Evolutionary conservation across 2,888 invertebrate genomes (phyloP).

Genomic region (Gastracanthus pulcherrimus): DNA sequence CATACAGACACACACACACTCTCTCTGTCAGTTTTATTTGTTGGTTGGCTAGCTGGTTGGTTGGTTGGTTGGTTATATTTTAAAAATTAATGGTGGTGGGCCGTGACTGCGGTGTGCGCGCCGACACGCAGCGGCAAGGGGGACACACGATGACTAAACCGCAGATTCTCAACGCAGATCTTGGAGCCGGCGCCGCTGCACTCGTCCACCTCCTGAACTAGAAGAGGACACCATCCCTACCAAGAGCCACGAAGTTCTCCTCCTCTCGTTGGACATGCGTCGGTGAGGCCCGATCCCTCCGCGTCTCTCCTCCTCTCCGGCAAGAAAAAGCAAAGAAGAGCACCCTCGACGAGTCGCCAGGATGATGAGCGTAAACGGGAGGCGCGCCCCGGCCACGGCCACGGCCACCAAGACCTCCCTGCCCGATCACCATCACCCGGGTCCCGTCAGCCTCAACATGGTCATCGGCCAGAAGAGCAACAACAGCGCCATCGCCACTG

Average conservation of each 20-base stretch:
- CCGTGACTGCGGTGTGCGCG: neutral
- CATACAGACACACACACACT: too few species aligned
- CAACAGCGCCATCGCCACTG: neutral
- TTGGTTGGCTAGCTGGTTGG: conserved; percentile 4
- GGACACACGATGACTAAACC: conserved; percentile 40
- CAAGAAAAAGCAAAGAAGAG: neutral
- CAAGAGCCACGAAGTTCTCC: too few species aligned
- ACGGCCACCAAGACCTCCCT: neutral
- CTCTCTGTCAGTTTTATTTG: neutral
- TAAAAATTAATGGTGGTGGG: conserved; percentile 28
- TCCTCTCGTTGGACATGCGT: too few species aligned
- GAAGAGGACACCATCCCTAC: too few species aligned
- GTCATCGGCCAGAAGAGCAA: conserved; percentile 66
- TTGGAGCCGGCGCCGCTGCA: too few species aligned
- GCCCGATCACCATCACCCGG: neutral
- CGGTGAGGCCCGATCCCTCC: too few species aligned
- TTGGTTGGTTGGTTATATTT: too few species aligned
- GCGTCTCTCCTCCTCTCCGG: too few species aligned
- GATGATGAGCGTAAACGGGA: conserved; percentile 47
- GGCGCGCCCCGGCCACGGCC: neutral
- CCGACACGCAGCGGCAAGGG: neutral
- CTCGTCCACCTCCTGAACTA: too few species aligned
- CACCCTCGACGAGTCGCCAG: neutral
- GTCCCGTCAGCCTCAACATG: conserved; percentile 69
- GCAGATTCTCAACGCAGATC: conserved; percentile 41